Conservation (phyloP, 1,140 invertebrate species). For the Drosophila melanica region DNA sequence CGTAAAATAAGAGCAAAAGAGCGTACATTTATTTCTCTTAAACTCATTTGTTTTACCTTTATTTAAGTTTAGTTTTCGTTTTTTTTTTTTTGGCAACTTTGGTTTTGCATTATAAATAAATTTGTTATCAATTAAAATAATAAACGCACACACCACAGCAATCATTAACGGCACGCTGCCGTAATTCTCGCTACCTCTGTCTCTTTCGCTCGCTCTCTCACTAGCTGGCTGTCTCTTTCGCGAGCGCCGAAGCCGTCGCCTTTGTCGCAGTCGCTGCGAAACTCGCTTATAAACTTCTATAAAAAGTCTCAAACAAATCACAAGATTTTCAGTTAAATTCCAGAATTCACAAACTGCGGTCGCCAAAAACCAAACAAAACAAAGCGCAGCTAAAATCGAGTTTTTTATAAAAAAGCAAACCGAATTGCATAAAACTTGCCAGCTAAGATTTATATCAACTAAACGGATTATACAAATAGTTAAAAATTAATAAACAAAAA, state of each 20-base stretch:
- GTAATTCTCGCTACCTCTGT: constrained; percentile 2
- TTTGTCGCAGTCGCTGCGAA: constrained; percentile 45
- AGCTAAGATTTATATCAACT: constrained; percentile 19
- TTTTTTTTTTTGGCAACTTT: constrained; percentile 7
- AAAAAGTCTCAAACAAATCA: constrained; percentile 83
- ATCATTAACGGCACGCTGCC: constrained; percentile 22
- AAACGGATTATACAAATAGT: constrained; percentile 6
- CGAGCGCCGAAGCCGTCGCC: constrained; percentile 27
- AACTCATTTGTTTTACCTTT: constrained; percentile 14
- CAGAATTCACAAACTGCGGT: constrained; percentile 75
- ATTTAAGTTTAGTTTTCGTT: constrained; percentile 28
- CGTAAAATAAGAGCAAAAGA: background rate
- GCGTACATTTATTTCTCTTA: background rate
- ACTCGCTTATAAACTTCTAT: constrained; percentile 63
- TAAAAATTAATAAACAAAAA: constrained; percentile 5
- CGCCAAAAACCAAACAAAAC: constrained; percentile 27
- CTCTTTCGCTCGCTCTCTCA: constrained; percentile 18
- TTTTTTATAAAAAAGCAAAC: constrained; percentile 3
- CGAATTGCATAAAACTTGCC: constrained; percentile 22
- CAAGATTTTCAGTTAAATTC: constrained; percentile 83
- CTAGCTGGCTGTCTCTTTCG: constrained; percentile 40
- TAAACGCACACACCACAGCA: constrained; percentile 35
- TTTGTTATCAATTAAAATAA: constrained; percentile 71
- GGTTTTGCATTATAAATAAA: constrained; percentile 72
- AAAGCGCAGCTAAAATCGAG: constrained; percentile 2